Conservation (phyloP, 2,113 vertebrate species). For the human (Homo sapiens) region GRCh38 chr3:87962501-87963000, state of each 20-base stretch:
- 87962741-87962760: neutral
- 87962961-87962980: neutral
- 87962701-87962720: neutral
- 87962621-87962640: neutral
- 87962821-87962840: neutral
- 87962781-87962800: neutral
- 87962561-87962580: neutral
- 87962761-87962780: neutral
- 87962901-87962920: neutral
- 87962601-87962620: neutral
- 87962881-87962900: neutral
- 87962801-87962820: neutral
- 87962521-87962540: constrained; percentile 23
- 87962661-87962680: neutral
- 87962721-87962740: neutral
- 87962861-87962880: neutral
- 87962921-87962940: neutral
- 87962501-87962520: neutral
- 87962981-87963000: neutral
- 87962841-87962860: neutral
- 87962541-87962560: neutral
- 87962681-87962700: neutral
- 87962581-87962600: neutral
- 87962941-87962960: neutral
- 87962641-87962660: neutral